Conservation (phyloP, 1,140 invertebrate genomes). For the Ylistrum balloti region DNA sequence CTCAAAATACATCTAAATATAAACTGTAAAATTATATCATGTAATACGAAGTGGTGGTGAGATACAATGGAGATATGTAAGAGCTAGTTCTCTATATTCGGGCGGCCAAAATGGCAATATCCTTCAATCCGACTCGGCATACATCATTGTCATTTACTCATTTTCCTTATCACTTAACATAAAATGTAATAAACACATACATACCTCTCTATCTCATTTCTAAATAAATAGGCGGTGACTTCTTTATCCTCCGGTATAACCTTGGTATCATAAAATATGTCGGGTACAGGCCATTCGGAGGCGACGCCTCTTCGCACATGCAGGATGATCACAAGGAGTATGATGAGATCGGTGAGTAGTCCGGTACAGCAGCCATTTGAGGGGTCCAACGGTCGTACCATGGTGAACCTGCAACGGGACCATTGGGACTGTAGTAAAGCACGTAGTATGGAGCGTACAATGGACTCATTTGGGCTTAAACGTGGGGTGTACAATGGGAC, state of each 20-base stretch:
- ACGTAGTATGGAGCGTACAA: too few relatives aligned
- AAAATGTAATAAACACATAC: background rate
- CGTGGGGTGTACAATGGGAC: too few relatives aligned
- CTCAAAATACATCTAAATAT: background rate
- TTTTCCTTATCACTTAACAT: background rate
- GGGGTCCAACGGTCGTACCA: background rate
- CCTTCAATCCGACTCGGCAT: background rate
- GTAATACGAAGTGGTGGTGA: background rate
- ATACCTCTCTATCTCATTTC: constrained; percentile 34
- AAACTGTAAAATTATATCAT: background rate
- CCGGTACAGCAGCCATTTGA: constrained; percentile 30
- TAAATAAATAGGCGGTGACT: constrained; percentile 31
- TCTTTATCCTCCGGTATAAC: background rate
- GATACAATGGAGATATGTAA: background rate
- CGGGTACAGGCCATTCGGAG: constrained; percentile 18
- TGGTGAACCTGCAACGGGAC: constrained; percentile 1
- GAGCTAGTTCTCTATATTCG: background rate
- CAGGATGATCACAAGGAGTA: background rate
- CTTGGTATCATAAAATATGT: background rate
- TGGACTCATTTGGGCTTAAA: too few relatives aligned
- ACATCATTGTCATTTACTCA: background rate
- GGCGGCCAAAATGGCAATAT: background rate
- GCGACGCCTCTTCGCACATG: constrained; percentile 28
- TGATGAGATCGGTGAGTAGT: background rate
- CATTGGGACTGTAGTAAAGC: background rate